Base-by-base conservation (phyloP, 2,888 invertebrate species). In the Carcina quercana region DNA sequence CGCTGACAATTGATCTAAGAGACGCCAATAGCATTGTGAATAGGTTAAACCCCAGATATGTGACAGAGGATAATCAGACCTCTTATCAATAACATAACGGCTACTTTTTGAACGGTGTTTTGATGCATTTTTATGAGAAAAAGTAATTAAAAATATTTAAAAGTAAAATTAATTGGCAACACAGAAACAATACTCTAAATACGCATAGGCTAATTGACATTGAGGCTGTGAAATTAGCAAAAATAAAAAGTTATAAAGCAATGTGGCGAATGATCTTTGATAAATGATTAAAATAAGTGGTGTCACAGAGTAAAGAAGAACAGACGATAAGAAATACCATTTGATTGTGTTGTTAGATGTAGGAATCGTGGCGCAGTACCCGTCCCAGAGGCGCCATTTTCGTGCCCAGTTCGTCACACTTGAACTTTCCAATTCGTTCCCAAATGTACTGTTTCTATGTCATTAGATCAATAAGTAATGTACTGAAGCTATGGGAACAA, bases 191-290 rank as follows among this genome's bases (percentile, higher is more conserved):
- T 82, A 83, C 80, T 76, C 68, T 80, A 66, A 70, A 74, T 79
- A 79, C 68, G 78, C 76, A 82, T 85, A 85, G 85, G 84, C 84
- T 85, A 84, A 83, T 82, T 79, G 69, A 79, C 74, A 76, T 73
- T 74, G 78, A 72, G 84, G 84, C 84, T 85, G 85, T 84, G 84
- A 85, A 73, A 79, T 82, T 84, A 84, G 84, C 84, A 79, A 82
- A 82, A 66, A 69, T 71, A 68, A 68, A 62, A 68, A 63, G n/a
- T 60, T 66, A 66, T 50, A 56, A 61, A 53, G 56, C 63, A 70
- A 68, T 62, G 74, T 70, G 75, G 68, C 70, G 71, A 69, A 73
- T 63, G 74, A 74, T 71, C 70, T 67, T 67, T 62, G 67, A 64
- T 64, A 62, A 68, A 63, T 49, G 49, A 43, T 55, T 57, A 60